These are phyloP conservation scores for Pterois miles DNA, from an alignment of 2,797 vertebrate species.

Conservation along the genomic window DNA sequence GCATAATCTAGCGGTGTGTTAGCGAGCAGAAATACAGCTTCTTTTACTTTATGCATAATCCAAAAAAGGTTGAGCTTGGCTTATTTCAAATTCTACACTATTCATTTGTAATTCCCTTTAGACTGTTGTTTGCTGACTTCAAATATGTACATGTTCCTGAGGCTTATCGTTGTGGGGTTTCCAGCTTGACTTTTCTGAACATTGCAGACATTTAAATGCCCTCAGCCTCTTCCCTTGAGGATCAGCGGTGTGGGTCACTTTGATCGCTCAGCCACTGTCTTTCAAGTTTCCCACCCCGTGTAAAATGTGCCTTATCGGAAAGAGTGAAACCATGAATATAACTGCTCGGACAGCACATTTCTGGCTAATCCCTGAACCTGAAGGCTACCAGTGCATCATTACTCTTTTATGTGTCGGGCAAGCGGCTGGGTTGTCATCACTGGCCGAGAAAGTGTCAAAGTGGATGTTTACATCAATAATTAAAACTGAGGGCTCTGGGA, in stretches of 20 bases:
- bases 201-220: conserved; percentile 47
- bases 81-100: conserved; percentile 30
- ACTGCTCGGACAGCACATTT: conserved; percentile 61
- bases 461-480: conserved; percentile 74
- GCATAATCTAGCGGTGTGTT: not conserved
- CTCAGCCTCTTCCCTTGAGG: conserved; percentile 35
- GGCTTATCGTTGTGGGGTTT: conserved; percentile 37
- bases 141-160: conserved; percentile 29
- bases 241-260: conserved; percentile 56
- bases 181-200: conserved; percentile 32
- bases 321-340: conserved; percentile 14
- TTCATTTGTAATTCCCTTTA: conserved; percentile 41
- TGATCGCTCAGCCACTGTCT: conserved; percentile 57
- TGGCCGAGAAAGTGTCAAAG: conserved; percentile 68
- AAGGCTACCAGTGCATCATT: conserved; percentile 55
- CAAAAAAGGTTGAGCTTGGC: conserved; percentile 17
- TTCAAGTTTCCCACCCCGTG: conserved; percentile 57
- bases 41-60: not conserved
- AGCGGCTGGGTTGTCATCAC: conserved; percentile 53
- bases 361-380: conserved; percentile 58
- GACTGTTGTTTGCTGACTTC: conserved; percentile 58
- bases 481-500: conserved; percentile 52
- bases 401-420: conserved; percentile 70
- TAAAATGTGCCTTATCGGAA: conserved; percentile 55
- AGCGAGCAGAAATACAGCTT: conserved; percentile 15